Evolutionary conservation across 1,140 invertebrate genomes (phyloP), one percentile per base, ranked within the genome.

Genomic region (Luehdorfia chinensis): DNA sequence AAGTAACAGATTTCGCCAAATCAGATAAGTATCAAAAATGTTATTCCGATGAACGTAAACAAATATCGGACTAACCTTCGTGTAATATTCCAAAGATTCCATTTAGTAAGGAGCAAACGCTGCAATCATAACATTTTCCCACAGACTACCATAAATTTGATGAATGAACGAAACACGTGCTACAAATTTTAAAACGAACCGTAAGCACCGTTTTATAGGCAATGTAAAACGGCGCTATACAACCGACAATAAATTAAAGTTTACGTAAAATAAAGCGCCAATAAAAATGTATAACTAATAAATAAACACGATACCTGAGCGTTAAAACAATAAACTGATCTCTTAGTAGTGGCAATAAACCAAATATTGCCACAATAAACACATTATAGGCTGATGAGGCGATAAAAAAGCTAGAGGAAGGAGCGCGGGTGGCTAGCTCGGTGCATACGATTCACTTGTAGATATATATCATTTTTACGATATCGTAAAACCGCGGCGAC

Each of bases 281-380:
- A 86, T 86, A 84, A 86, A 86, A 86, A 84, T 83, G 79, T 86
- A 86, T 86, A 86, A 83, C 79, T 86, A 84, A 86, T 83, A 86
- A 86, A 86, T 85, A 84, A 84, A 83, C 75, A 84, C 71, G 71
- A 83, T 83, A 86, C 83, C 83, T 86, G 79, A 66, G 69, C 73
- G 62, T 70, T 76, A 72, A 84, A 71, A 86, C 77, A 86, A 80
- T 83, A 84, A 86, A 86, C 76, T 45, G 69, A 80, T 83, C 72
- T 75, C 69, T 75, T 67, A 84, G 75, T 75, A 73, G 75, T 67
- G 50, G 75, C 66, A 73, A 76, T 86, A 84, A 84, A 86, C 76
- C 61, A 83, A 86, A 83, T 80, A 84, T 86, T 84, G 78, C 83
- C 63, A 68, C 72, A 83, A 84, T 86, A 84, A 84, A 86, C 78